A percentile compares a stretch with the other conserved stretches of the same genome.
phyloP scores from a whole-genome alignment of 2,888 invertebrate species.

The Metallyticus violacea region DNA sequence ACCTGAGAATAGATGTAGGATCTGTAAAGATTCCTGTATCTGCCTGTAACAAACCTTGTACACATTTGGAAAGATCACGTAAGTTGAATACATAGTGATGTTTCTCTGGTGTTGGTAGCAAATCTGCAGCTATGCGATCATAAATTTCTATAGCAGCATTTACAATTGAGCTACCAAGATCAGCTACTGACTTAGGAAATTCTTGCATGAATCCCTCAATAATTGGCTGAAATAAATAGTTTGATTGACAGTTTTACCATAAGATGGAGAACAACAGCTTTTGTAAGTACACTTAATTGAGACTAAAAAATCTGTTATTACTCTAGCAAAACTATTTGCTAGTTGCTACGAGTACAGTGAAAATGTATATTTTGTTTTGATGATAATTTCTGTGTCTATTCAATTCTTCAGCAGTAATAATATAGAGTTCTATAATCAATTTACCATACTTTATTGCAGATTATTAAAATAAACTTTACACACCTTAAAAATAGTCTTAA shows the following conservation, averaged over 20 bases:
- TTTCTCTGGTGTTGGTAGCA: conserved; percentile 88
- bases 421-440: too few species aligned
- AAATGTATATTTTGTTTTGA: too few species aligned
- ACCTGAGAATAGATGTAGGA: conserved; percentile 66
- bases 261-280: too few species aligned
- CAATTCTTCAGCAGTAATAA: too few species aligned
- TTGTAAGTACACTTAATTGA: too few species aligned
- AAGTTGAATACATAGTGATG: conserved; percentile 92
- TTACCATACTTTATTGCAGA: too few species aligned
- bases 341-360: too few species aligned
- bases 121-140: conserved; percentile 69
- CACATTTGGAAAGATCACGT: conserved; percentile 83
- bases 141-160: conserved; percentile 83
- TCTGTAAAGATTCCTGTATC: conserved; percentile 67
- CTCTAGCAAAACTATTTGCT: too few species aligned
- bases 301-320: too few species aligned
- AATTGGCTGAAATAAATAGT: conserved; percentile 56
- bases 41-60: conserved; percentile 86
- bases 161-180: conserved; percentile 69
- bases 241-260: too few species aligned
- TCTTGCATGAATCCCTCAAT: conserved; percentile 73
- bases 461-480: too few species aligned
- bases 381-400: too few species aligned
- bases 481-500: conserved; percentile 73
- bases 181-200: conserved; percentile 67